phyloP scores from a whole-genome alignment of 2,113 vertebrate genomes.

The Jaculus jaculus region DNA sequence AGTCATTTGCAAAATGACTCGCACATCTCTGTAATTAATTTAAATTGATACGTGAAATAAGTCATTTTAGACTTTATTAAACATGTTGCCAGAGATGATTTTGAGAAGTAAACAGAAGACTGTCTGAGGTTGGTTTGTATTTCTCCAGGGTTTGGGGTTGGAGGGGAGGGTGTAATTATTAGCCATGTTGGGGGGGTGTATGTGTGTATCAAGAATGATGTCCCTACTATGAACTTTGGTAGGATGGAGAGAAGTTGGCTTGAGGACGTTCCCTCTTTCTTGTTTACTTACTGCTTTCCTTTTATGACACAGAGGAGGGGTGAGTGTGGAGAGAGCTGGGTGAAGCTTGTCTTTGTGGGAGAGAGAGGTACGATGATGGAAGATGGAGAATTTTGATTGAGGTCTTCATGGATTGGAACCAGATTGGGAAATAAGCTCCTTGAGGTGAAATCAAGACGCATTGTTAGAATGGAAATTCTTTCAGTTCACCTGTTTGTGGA shows the following conservation, averaged over 20 bases:
- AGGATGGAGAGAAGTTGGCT: background rate
- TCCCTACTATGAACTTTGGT: background rate
- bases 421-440: background rate
- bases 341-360: background rate
- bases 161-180: background rate
- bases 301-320: background rate
- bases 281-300: background rate
- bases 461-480: background rate
- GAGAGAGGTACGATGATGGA: background rate
- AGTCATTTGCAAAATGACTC: conserved; percentile 18
- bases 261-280: background rate
- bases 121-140: background rate
- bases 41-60: conserved; percentile 41
- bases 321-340: background rate
- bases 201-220: background rate
- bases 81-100: background rate
- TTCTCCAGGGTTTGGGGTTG: background rate
- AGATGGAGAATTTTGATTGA: background rate
- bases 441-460: background rate
- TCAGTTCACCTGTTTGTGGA: background rate
- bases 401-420: conserved; percentile 26
- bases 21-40: conserved; percentile 59
- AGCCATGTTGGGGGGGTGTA: background rate
- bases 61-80: conserved; percentile 33
- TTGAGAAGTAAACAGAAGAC: conserved; percentile 16